These are phyloP conservation scores for Anhinga anhinga DNA, from an alignment of 2,113 vertebrate genomes.

Conservation along the genomic window DNA sequence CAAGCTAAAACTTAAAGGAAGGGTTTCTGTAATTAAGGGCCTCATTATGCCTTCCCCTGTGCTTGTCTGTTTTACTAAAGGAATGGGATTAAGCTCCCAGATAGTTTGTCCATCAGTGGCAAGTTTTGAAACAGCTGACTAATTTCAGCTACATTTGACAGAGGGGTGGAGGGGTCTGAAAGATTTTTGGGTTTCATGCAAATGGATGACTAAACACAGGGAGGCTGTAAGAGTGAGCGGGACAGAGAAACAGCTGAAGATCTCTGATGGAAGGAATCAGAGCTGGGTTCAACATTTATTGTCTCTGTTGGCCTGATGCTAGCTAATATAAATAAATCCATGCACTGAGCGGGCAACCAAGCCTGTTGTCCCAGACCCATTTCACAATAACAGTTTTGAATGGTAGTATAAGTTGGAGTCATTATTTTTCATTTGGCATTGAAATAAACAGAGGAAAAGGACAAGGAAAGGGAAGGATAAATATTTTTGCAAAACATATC, in stretches of 20 bases:
- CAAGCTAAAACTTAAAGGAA: neutral
- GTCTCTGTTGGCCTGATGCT: neutral
- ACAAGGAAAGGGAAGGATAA: slow-evolving; percentile 40
- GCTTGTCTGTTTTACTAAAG: neutral
- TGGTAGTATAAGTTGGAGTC: neutral
- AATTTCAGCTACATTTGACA: neutral
- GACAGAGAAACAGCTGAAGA: neutral
- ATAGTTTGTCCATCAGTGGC: neutral
- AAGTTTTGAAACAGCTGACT: neutral
- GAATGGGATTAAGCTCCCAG: neutral
- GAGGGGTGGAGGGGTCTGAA: neutral
- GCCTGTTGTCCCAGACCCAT: neutral
- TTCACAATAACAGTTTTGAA: neutral
- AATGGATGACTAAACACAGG: neutral
- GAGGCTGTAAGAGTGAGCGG: neutral
- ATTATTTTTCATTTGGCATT: slow-evolving; percentile 20
- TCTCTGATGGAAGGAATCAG: neutral
- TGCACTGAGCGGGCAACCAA: neutral
- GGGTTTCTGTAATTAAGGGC: neutral
- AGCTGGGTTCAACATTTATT: neutral
- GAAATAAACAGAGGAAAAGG: slow-evolving; percentile 48
- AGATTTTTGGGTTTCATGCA: neutral
- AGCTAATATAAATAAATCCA: neutral
- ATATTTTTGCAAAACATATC: slow-evolving; percentile 24
- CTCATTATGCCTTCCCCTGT: neutral